Conservation (phyloP, 2,797 vertebrate genomes). For the Carapus acus region DNA sequence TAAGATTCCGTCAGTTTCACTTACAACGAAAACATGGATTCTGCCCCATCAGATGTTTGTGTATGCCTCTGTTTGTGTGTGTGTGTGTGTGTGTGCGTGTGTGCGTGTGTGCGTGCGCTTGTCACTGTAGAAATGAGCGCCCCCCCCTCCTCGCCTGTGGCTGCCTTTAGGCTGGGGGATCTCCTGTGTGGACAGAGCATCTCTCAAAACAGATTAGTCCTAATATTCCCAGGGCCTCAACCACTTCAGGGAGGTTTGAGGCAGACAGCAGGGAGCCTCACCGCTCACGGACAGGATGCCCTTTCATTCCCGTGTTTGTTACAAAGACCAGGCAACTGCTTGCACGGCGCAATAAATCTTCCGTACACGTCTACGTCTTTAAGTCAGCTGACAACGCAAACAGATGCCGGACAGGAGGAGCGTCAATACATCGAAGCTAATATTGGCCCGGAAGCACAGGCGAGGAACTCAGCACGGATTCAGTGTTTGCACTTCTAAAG, state of each 20-base stretch:
- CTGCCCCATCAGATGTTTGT: conserved; percentile 55
- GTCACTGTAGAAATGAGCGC: conserved; percentile 31
- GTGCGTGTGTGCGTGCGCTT: conserved; percentile 38
- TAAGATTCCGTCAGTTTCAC: conserved; percentile 13
- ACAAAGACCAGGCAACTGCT: conserved; percentile 31
- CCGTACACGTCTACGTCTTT: background rate
- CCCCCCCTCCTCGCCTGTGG: conserved; percentile 31
- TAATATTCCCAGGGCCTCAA: conserved; percentile 56
- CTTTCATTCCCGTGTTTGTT: no score
- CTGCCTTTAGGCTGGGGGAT: conserved; percentile 37
- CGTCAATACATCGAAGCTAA: background rate
- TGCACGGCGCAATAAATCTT: background rate
- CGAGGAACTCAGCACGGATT: background rate
- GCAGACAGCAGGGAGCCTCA: conserved; percentile 24
- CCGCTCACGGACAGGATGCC: conserved; percentile 20
- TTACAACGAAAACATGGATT: conserved; percentile 32
- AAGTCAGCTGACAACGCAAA: no score
- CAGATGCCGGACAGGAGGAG: background rate
- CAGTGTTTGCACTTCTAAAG: no score
- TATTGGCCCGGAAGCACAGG: background rate
- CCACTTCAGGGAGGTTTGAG: conserved; percentile 37
- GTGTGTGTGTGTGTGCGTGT: conserved; percentile 44
- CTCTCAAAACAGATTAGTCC: conserved; percentile 56
- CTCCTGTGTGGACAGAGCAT: conserved; percentile 18
- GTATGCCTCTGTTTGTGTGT: conserved; percentile 37